A percentile compares a stretch with the other conserved stretches of the same genome.
Conservation (phyloP, 2,113 vertebrate species). For the Alethe castanea region DNA sequence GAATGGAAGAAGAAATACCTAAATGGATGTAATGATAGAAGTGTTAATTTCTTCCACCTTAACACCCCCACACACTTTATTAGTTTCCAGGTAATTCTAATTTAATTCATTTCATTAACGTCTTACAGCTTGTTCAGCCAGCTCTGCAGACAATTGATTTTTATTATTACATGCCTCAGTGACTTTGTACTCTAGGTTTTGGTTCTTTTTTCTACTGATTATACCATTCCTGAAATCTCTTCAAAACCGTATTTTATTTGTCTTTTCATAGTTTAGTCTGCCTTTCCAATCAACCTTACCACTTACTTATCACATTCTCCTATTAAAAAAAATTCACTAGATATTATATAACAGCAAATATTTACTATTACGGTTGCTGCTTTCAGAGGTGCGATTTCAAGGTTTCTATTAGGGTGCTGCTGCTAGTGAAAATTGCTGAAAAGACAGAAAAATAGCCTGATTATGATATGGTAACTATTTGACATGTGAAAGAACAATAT, state of each 20-base stretch:
- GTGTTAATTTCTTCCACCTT: neutral
- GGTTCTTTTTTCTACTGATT: neutral
- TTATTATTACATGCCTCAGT: constrained; percentile 13
- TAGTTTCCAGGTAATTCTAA: constrained; percentile 45
- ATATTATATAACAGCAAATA: neutral
- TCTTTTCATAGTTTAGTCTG: neutral
- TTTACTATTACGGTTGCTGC: neutral
- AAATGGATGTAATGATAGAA: neutral
- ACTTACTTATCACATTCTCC: neutral
- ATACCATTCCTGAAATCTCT: neutral
- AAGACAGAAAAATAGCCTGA: neutral
- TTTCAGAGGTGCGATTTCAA: neutral
- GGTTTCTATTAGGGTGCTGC: neutral
- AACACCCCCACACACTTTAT: neutral
- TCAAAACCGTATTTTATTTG: neutral
- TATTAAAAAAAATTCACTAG: neutral
- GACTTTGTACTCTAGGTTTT: neutral
- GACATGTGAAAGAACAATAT: neutral
- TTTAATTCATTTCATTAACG: constrained; percentile 48
- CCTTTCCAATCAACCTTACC: neutral
- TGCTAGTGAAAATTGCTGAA: neutral
- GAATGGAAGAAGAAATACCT: neutral
- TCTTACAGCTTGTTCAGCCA: constrained; percentile 47
- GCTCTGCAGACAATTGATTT: constrained; percentile 53
- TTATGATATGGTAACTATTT: neutral